These are phyloP conservation scores for Apamea anceps DNA, from an alignment of 2,888 invertebrate genomes.

Conservation along the genomic window DNA sequence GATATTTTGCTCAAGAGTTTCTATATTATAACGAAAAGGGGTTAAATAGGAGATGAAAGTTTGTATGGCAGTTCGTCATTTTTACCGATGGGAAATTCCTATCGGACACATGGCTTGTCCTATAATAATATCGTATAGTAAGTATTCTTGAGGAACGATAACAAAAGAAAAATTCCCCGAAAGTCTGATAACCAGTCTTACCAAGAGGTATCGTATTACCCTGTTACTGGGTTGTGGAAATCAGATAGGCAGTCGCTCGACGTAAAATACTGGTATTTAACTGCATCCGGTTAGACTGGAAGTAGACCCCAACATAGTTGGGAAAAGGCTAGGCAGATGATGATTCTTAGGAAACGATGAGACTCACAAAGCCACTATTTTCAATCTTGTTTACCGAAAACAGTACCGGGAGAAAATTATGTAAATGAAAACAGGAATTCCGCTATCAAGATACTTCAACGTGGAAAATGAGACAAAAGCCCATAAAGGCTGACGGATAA, in stretches of 20 bases:
- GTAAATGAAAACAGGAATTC: constrained; percentile 30
- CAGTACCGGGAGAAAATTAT: constrained; percentile 22
- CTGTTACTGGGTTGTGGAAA: no score
- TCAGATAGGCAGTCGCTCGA: no score
- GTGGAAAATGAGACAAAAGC: constrained; percentile 7
- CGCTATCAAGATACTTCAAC: constrained; percentile 20
- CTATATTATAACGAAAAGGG: background rate
- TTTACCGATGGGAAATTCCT: background rate
- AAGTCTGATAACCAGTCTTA: no score
- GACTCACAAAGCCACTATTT: constrained; percentile 1
- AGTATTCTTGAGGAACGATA: background rate
- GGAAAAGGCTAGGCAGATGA: no score
- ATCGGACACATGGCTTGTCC: background rate
- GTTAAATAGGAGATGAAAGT: background rate
- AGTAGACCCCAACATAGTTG: no score
- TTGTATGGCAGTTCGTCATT: background rate
- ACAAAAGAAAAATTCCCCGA: background rate
- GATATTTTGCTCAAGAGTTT: background rate
- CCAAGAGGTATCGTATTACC: no score
- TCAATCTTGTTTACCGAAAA: constrained; percentile 33
- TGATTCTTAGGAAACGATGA: background rate
- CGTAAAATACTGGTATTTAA: no score
- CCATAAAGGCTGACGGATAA: constrained; percentile 1
- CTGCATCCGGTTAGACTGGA: no score
- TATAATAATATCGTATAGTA: background rate